Evolutionary conservation across 1,140 invertebrate genomes (phyloP), one percentile per base, ranked within the genome.

Genomic region (Phymastichus coffea): DNA sequence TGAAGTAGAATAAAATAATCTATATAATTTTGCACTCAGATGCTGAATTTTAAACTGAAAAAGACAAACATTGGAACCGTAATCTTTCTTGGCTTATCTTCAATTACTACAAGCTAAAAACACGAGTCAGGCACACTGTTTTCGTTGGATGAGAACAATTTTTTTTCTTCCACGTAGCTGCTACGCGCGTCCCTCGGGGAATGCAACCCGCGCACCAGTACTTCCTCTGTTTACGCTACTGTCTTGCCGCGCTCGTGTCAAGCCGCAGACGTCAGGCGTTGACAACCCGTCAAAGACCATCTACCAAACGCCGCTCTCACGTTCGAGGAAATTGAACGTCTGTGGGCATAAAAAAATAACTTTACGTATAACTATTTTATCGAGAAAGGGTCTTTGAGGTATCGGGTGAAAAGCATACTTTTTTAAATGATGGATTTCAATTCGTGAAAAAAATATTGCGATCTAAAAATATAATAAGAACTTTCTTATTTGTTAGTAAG

Each of bases 211-310:
- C 7, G 22, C n/a, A 14, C 14, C 7, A 28, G 37, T 47, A 47
- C 48, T 59, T 59, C 57, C 57, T 59, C 49, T 59, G 57, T 59
- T 59, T 59, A 44, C 22, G 41, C 33, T 46, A 19, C 25, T 44
- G 23, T 51, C 33, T 57, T 20, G 44, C 26, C 35, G n/a, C 25
- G 44, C 28, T 33, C 12, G 25, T 33, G 15, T 20, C 22, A 30
- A 53, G 43, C 43, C 26, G 33, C 51, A 54, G 49, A 48, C 57
- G 51, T 46, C 52, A 37, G 30, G 35, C 43, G 52, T 30, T 60
- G 57, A 60, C 51, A 60, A 60, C 43, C 44, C 51, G 43, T 60
- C 52, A 60, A 60, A 60, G 35, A 30, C 57, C 17, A 22, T 40
- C 30, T n/a, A n/a, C n/a, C n/a, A n/a, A n/a, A n/a, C n/a, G n/a